Evolutionary conservation across 1,140 invertebrate genomes (phyloP).

Genomic region (Gyrodactylus bullatarudis): DNA sequence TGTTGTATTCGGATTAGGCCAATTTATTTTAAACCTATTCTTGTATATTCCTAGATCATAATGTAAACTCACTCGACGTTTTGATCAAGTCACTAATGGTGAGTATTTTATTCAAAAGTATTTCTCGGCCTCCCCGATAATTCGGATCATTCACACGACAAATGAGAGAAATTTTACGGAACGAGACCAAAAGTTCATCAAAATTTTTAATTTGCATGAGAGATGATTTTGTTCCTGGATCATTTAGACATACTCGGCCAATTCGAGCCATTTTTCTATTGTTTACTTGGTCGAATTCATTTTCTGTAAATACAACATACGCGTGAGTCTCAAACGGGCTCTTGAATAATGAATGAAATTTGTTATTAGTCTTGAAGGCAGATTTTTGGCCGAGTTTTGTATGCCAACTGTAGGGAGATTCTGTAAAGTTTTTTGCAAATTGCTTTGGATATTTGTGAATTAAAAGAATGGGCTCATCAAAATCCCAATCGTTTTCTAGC

Average conservation of each 20-base stretch:
- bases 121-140: neutral
- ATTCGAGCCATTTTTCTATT: neutral
- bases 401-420: neutral
- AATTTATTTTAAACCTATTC: neutral
- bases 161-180: neutral
- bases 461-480: neutral
- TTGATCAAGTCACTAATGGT: neutral
- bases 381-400: neutral
- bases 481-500: neutral
- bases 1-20: neutral
- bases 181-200: neutral
- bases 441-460: neutral
- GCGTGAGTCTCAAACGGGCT: neutral
- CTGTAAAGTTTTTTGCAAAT: neutral
- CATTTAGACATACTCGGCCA: neutral
- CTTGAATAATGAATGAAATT: neutral
- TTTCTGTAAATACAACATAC: neutral
- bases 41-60: neutral
- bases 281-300: neutral
- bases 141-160: no score
- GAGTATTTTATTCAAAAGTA: neutral
- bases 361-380: neutral
- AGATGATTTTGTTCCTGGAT: neutral
- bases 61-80: neutral
- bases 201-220: neutral